phyloP scores from a whole-genome alignment of 35 echinoderm and acorn worm genomes.

The Apostichopus californicus region DNA sequence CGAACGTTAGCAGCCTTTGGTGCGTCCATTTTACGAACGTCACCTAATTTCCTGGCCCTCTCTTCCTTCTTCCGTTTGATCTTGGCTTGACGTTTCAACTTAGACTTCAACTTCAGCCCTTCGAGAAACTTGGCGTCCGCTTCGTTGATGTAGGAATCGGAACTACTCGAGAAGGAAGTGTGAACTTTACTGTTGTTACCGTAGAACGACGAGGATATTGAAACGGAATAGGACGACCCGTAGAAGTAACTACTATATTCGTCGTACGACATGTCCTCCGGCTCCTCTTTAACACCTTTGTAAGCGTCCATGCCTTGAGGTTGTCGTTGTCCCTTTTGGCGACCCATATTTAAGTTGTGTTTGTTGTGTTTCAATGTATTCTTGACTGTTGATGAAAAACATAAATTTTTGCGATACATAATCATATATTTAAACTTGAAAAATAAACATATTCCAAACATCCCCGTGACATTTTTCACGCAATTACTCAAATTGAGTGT shows the following conservation, averaged over 20 bases:
- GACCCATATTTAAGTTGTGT: conserved; percentile 29
- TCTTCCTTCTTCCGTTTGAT: conserved; percentile 30
- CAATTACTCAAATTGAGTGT: no score
- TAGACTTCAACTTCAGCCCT: neutral
- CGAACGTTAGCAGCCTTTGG: conserved; percentile 10
- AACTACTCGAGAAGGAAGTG: conserved; percentile 48
- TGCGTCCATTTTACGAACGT: conserved; percentile 20
- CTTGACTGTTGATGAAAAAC: conserved; percentile 18
- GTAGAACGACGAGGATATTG: conserved; percentile 47
- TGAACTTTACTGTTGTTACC: conserved; percentile 15
- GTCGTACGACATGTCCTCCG: conserved; percentile 10
- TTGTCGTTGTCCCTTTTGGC: conserved; percentile 1
- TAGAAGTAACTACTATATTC: conserved; percentile 49
- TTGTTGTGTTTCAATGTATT: conserved; percentile 22
- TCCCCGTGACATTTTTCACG: no score
- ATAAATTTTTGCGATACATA: neutral
- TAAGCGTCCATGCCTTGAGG: conserved; percentile 38
- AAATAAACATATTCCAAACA: no score
- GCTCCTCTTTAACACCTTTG: conserved; percentile 37
- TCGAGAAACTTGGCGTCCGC: neutral
- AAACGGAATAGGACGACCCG: conserved; percentile 30
- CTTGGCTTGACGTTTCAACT: conserved; percentile 24
- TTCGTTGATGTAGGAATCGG: neutral
- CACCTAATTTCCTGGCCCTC: conserved; percentile 12
- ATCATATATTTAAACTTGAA: no score